Evolutionary conservation across 1,140 invertebrate genomes (phyloP), one percentile per base, ranked within the genome.

Genomic region (Hyposmocoma kahamanoa): DNA sequence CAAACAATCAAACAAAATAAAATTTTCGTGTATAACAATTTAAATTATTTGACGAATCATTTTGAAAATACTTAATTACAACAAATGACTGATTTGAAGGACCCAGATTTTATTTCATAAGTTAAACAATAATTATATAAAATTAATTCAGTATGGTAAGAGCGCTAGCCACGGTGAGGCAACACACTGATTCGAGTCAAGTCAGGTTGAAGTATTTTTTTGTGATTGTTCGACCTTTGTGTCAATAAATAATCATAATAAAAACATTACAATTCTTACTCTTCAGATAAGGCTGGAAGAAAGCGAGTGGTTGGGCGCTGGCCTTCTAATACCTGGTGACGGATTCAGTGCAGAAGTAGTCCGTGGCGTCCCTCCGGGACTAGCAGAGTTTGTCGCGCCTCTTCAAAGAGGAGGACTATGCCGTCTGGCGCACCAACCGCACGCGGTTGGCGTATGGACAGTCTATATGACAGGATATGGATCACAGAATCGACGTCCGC

Each of bases 331-430:
- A 10, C 98, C 98, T 0, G 97, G 98, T 72, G 98, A 99, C 87
- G 98, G 98, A 10, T 99, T 99, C 87, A 97, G 97, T 68, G 98
- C 97, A 84, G 97, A 99, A 86, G 95, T 98, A 30, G 95, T 97
- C 38, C 88, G 94, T 42, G 97, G 97, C 22, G 92, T 98, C 38
- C 97, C 97, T 15, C 92, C 93, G n/a, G 96, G 96, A 4, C 86
- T 99, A 18, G 92, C 94, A 0, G 97, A 99, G 74, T 98, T 98
- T 75, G 86, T 99, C 18, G 91, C 93, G 45, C 96, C 96, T 1
- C 87, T 98, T 17, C 94, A 96, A 73, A 91, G 92, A 39, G 92
- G 93, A 38, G 95, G 95, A 5, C 88, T 98, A 21, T 98, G 97
- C 74, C 90, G 95, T 2, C 89, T 98, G 64, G 94, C 95, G 10